phyloP scores from a whole-genome alignment of 2,888 invertebrate species.

The Stegophylla sp. region DNA sequence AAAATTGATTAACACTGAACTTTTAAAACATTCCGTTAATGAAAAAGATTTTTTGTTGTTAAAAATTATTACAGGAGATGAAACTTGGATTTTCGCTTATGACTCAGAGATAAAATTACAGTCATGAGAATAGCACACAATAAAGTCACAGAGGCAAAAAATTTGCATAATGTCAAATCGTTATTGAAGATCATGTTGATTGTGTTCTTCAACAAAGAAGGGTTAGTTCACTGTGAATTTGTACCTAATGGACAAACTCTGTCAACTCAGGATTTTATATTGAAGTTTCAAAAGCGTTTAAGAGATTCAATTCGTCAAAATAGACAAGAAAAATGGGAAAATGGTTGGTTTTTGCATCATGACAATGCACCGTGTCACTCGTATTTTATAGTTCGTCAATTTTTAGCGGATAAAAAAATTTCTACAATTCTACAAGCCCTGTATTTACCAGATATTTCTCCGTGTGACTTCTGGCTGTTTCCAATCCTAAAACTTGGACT shows the following conservation, averaged over 20 bases:
- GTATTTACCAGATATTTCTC: too few relatives aligned
- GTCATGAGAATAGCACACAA: neutral
- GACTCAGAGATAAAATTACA: slow-evolving; percentile 13
- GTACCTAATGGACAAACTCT: slow-evolving; percentile 21
- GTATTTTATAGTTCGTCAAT: neutral
- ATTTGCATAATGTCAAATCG: neutral
- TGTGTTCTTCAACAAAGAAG: neutral
- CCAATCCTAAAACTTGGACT: too few relatives aligned
- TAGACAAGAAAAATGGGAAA: neutral
- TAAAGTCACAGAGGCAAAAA: neutral
- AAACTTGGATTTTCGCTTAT: slow-evolving; percentile 23
- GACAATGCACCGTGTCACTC: neutral
- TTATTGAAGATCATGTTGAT: neutral
- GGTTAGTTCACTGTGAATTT: slow-evolving; percentile 1
- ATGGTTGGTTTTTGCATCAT: neutral
- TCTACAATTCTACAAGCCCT: too few relatives aligned
- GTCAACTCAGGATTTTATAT: slow-evolving; percentile 8
- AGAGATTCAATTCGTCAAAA: slow-evolving; percentile 5
- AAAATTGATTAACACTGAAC: slow-evolving; percentile 4
- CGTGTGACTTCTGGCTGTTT: too few relatives aligned
- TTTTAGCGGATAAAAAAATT: too few relatives aligned
- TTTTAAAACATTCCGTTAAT: neutral
- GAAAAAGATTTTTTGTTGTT: slow-evolving; percentile 9
- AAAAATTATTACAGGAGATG: slow-evolving; percentile 11
- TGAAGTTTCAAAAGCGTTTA: slow-evolving; percentile 25